A percentile compares a stretch with the other conserved stretches of the same genome.
phyloP scores from a whole-genome alignment of 2,113 vertebrate species.

The Eurypyga helias region DNA sequence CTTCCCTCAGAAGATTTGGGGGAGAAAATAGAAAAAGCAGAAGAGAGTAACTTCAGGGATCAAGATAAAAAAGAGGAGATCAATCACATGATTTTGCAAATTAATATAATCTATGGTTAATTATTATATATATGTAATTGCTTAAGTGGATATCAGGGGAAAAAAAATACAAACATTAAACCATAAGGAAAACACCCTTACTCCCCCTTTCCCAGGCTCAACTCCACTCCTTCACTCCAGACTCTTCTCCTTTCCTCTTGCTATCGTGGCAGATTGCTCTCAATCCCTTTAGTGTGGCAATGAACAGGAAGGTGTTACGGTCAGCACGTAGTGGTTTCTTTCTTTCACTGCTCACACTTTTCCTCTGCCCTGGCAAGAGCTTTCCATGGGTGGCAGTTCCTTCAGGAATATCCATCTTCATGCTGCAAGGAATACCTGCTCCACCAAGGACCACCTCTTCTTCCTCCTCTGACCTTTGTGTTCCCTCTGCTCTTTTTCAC shows the following conservation, averaged over 20 bases:
- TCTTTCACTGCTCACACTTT: neutral
- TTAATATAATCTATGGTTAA: neutral
- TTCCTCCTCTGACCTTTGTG: neutral
- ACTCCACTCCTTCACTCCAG: neutral
- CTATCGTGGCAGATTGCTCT: accelerated
- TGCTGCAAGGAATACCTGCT: neutral
- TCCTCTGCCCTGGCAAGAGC: neutral
- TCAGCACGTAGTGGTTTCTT: accelerated
- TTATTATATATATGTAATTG: neutral
- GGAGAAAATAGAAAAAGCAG: neutral
- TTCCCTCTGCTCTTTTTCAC: neutral
- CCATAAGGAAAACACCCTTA: neutral
- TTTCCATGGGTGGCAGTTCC: neutral
- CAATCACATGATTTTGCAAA: neutral
- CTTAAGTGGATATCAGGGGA: neutral
- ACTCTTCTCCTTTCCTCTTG: neutral
- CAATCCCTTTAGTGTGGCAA: neutral
- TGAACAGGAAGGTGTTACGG: neutral
- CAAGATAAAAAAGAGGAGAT: neutral
- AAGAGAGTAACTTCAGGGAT: neutral
- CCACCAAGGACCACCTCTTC: neutral
- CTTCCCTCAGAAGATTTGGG: neutral
- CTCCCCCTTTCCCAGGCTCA: neutral
- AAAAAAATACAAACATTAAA: neutral
- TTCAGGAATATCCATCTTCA: neutral